A percentile compares a stretch with the other conserved stretches of the same genome.
phyloP scores from a whole-genome alignment of 1,140 invertebrate species.

The Drosophila lini region DNA sequence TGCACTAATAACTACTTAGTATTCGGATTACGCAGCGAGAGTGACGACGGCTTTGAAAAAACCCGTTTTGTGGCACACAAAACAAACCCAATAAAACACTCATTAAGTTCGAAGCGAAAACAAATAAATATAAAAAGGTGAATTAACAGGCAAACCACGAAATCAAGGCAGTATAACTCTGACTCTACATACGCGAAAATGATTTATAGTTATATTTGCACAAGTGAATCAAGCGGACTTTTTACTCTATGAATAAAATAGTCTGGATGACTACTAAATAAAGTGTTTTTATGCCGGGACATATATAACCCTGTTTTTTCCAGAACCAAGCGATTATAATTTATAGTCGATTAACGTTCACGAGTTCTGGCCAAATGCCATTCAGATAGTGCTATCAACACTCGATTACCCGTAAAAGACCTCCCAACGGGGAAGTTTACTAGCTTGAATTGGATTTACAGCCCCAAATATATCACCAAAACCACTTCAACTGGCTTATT shows the following conservation, averaged over 20 bases:
- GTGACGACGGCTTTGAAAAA: slow-evolving; percentile 35
- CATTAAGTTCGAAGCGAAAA: slow-evolving; percentile 20
- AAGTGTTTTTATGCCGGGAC: not conserved
- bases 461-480: slow-evolving; percentile 9
- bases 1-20: slow-evolving; percentile 37
- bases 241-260: not conserved
- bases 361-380: slow-evolving; percentile 26
- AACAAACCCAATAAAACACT: slow-evolving; percentile 11
- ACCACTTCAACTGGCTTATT: slow-evolving; percentile 20
- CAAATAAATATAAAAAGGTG: slow-evolving; percentile 55
- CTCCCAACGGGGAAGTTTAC: slow-evolving; percentile 17
- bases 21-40: slow-evolving; percentile 39
- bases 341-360: slow-evolving; percentile 19
- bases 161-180: slow-evolving; percentile 11
- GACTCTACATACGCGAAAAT: not conserved
- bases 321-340: slow-evolving; percentile 8
- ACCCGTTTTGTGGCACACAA: slow-evolving; percentile 44
- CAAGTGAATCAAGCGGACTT: slow-evolving; percentile 8
- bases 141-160: slow-evolving; percentile 45
- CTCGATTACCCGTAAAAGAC: slow-evolving; percentile 8
- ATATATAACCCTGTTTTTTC: not conserved
- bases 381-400: slow-evolving; percentile 38
- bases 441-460: slow-evolving; percentile 11
- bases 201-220: slow-evolving; percentile 11
- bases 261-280: not conserved